Percentiles rank a stretch among this genome's conserved stretches.
Conservation (phyloP, 2,797 vertebrate genomes). For the Chaenodraco wilsoni region DNA sequence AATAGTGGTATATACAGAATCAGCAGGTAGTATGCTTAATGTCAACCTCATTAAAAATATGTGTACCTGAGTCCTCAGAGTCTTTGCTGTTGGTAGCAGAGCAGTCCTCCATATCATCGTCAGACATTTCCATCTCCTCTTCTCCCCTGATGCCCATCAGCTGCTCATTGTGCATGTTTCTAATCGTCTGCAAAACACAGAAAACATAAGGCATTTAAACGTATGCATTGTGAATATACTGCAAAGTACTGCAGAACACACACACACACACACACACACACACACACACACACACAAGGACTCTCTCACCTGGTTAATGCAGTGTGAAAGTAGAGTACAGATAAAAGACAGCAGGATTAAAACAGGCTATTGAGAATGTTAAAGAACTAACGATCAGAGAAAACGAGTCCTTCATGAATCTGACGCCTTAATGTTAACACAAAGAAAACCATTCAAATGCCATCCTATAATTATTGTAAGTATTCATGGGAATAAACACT, state of each 20-base stretch:
- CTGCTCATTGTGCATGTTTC: slow-evolving; percentile 95
- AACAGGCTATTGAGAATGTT: slow-evolving; percentile 39
- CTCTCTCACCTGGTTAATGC: slow-evolving; percentile 33
- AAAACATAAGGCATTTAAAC: no score
- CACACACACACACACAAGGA: neutral
- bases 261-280: neutral
- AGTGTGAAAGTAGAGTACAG: slow-evolving; percentile 51
- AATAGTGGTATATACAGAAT: neutral
- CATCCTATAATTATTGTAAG: neutral
- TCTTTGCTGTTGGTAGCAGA: slow-evolving; percentile 85
- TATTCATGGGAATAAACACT: neutral
- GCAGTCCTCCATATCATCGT: slow-evolving; percentile 91
- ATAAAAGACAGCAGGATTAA: slow-evolving; percentile 48
- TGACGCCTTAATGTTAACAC: slow-evolving; percentile 11
- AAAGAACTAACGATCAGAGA: slow-evolving; percentile 43
- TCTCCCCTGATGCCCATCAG: slow-evolving; percentile 95
- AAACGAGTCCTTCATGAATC: slow-evolving; percentile 26
- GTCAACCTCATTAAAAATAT: neutral
- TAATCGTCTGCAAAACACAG: slow-evolving; percentile 87
- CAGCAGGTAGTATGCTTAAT: no score
- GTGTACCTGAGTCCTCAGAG: slow-evolving; percentile 82
- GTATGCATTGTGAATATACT: neutral
- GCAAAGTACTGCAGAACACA: neutral
- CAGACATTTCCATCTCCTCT: slow-evolving; percentile 98
- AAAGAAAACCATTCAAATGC: slow-evolving; percentile 1